Evolutionary conservation across 35 echinoderm and acorn worm genomes (phyloP).

Genomic region (Acanthaster planci): DNA sequence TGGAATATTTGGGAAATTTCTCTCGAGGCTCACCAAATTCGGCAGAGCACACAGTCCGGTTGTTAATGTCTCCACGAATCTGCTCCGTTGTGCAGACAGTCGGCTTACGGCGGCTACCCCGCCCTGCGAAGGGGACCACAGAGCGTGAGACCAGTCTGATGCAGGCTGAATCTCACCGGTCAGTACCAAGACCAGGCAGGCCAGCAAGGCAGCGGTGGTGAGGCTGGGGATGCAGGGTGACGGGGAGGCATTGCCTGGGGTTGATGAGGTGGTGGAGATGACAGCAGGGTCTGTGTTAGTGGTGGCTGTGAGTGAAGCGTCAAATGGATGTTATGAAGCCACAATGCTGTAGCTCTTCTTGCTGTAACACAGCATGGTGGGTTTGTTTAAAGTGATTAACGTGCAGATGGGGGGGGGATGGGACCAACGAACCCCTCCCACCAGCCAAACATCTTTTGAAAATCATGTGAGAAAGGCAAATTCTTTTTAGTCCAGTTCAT

Average conservation of each 20-base stretch:
- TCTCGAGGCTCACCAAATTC: background rate
- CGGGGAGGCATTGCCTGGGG: background rate
- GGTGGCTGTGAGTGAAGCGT: no score
- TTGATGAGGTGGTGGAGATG: background rate
- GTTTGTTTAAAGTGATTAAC: no score
- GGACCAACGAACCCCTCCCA: no score
- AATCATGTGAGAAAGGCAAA: no score
- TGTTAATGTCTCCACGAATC: background rate
- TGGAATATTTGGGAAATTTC: no score
- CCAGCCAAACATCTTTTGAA: no score
- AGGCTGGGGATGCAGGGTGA: constrained; percentile 4
- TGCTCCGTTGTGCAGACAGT: background rate
- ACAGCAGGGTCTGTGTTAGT: background rate
- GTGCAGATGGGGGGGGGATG: no score
- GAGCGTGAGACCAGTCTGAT: background rate
- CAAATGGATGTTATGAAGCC: background rate
- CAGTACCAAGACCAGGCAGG: background rate
- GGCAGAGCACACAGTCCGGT: background rate
- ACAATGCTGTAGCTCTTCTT: background rate
- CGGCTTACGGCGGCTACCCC: background rate
- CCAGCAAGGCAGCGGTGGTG: background rate
- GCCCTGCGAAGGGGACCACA: background rate
- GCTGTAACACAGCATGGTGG: background rate
- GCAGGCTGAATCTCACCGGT: constrained; percentile 7
- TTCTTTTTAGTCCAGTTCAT: no score